Evolutionary conservation across 2,113 vertebrate species (phyloP).

Genomic region (Gorsachius goisagi): DNA sequence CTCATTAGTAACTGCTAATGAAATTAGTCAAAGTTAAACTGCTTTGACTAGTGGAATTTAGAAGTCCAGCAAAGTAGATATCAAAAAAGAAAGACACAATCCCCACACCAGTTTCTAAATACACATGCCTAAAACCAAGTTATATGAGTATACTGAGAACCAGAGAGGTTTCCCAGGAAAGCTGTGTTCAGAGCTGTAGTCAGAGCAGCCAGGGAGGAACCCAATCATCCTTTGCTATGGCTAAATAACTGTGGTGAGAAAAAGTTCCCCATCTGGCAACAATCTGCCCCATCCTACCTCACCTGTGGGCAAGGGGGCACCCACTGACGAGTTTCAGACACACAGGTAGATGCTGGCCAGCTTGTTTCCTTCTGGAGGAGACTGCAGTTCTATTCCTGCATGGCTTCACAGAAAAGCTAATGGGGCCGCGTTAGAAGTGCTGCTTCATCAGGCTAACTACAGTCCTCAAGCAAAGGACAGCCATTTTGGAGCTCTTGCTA

Average conservation of each 20-base stretch:
- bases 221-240: rapidly evolving
- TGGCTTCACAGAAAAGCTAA: not conserved
- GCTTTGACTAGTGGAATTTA: not conserved
- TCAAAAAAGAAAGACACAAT: not conserved
- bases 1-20: not conserved
- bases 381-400: not conserved
- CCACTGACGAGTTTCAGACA: not conserved
- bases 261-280: not conserved
- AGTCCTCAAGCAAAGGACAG: not conserved
- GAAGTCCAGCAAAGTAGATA: not conserved
- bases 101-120: not conserved
- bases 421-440: rapidly evolving
- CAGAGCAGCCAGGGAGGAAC: not conserved
- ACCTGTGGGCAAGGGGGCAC: not conserved
- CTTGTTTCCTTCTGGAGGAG: not conserved
- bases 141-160: not conserved
- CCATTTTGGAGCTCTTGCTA: not conserved
- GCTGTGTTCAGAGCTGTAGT: not conserved
- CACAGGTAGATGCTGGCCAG: not conserved
- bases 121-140: rapidly evolving
- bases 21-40: not conserved
- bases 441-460: not conserved
- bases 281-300: not conserved
- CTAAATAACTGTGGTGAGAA: not conserved
- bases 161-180: not conserved